Base-by-base conservation (phyloP, 2,888 invertebrate species). In the Drosophila anceps region DNA sequence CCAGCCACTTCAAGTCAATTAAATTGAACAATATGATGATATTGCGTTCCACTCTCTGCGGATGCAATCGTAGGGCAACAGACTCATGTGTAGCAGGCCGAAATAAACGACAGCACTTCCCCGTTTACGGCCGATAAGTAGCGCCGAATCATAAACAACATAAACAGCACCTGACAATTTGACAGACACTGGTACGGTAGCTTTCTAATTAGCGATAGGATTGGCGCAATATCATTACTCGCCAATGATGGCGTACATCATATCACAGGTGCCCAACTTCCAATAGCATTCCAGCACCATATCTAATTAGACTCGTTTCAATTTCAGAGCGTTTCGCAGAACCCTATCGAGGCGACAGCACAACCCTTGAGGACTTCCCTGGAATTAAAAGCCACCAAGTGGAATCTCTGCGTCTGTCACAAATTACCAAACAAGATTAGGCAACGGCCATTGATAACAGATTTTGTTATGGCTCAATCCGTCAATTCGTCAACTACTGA, bases 1-100 rank as follows among this genome's bases (percentile, higher is more conserved):
- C 76, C 88, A 18, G 48, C 31, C 48, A 81, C 67, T 79, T 69
- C 67, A n/a, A 79, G 71, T 76, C 84, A 84, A 88, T 84, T 88
- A 88, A 88, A 76, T 72, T 79, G 81, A 84, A 81, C 87, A 88
- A 86, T 86, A 86, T 53, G 67, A 43, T 70, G 76, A 69, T 63
- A 82, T 73, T 75, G 55, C 31, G 57, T 57, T 33, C 31, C 51
- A 15, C 50, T 27, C 33, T 67, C 48, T n/a, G 4, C 20, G 51
- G 31, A 41, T 43, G 59, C 43, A 53, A 64, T 76, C 44, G 55
- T 18, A 55, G 62, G 31, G 50, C 41, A 62, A 55, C 58, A 64
- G 29, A 20, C 51, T 18, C 31, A 18, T 44, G 39, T 59, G 39
- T 59, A 53, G 9, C 44, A 44, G 29, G 13, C 51, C 12, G 20